phyloP scores from a whole-genome alignment of 2,888 invertebrate genomes.

The Eutolmus rufibarbis region DNA sequence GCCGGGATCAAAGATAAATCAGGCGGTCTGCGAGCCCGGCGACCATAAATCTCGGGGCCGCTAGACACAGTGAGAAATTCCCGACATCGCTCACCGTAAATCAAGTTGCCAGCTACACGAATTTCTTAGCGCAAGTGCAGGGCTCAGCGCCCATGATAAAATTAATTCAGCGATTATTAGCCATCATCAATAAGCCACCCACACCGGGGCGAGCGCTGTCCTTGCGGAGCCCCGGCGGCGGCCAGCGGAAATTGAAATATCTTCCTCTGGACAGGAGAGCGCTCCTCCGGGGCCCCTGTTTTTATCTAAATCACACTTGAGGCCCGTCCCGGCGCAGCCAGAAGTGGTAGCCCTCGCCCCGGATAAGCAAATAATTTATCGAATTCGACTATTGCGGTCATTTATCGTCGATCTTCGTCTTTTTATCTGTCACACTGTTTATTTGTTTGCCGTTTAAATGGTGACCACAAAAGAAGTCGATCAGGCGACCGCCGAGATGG shows the following conservation, averaged over 20 bases:
- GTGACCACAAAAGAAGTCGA: conserved; percentile 38
- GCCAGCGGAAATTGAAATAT: conserved; percentile 30
- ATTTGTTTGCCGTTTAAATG: conserved; percentile 32
- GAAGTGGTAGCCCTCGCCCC: neutral
- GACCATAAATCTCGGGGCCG: conserved; percentile 1
- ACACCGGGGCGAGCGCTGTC: neutral
- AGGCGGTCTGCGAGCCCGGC: neutral
- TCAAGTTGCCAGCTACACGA: conserved; percentile 20
- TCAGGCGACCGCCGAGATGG: conserved; percentile 3
- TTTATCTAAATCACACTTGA: conserved; percentile 35
- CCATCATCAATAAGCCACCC: conserved; percentile 38
- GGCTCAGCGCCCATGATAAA: conserved; percentile 29
- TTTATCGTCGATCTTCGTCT: conserved; percentile 23
- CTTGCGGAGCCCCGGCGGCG: neutral
- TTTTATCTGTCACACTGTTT: conserved; percentile 36
- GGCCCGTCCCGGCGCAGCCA: neutral
- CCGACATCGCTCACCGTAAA: conserved; percentile 36
- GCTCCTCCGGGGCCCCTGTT: neutral
- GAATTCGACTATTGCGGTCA: conserved; percentile 35
- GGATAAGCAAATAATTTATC: conserved; percentile 38
- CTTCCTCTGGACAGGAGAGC: neutral
- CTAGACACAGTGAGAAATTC: conserved; percentile 26
- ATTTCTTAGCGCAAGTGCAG: conserved; percentile 13
- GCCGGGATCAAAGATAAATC: conserved; percentile 28
- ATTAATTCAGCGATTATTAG: conserved; percentile 40